A percentile compares a stretch with the other conserved stretches of the same genome.
Conservation (phyloP, 53 echinoderm and acorn worm species). For the Echinometra lucunter region DNA sequence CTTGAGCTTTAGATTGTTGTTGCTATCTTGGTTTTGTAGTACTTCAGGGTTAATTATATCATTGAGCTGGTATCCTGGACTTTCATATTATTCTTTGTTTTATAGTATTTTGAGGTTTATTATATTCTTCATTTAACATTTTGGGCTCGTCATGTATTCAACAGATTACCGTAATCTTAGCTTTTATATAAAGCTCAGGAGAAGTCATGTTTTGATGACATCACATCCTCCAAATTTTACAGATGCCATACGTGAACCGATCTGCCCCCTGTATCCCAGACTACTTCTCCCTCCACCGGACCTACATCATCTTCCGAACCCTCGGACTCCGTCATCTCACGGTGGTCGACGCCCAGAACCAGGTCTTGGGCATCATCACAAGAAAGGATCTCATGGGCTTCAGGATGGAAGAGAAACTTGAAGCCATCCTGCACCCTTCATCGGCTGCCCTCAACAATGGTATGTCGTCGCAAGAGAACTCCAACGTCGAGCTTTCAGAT, state of each 20-base stretch:
- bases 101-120: too few relatives aligned
- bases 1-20: too few relatives aligned
- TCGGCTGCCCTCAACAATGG: conserved; percentile 40
- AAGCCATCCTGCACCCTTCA: conserved; percentile 67
- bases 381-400: conserved; percentile 98
- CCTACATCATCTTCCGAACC: conserved; percentile 97
- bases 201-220: not conserved
- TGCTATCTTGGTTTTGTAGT: too few relatives aligned
- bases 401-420: conserved; percentile 89
- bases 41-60: too few relatives aligned
- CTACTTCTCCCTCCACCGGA: conserved; percentile 94
- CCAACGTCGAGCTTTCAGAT: conserved; percentile 62
- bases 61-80: too few relatives aligned
- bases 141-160: too few relatives aligned
- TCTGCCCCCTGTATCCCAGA: conserved; percentile 92
- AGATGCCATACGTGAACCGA: conserved; percentile 94
- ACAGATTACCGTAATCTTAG: not conserved
- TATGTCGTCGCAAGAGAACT: not conserved
- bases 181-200: not conserved
- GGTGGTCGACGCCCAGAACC: conserved; percentile 85
- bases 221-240: not conserved
- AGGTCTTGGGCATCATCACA: conserved; percentile 93
- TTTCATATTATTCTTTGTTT: too few relatives aligned
- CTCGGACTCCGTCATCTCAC: conserved; percentile 97
- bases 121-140: too few relatives aligned